phyloP scores from a whole-genome alignment of 1,140 invertebrate genomes.

The Drosophila yakuba region DNA sequence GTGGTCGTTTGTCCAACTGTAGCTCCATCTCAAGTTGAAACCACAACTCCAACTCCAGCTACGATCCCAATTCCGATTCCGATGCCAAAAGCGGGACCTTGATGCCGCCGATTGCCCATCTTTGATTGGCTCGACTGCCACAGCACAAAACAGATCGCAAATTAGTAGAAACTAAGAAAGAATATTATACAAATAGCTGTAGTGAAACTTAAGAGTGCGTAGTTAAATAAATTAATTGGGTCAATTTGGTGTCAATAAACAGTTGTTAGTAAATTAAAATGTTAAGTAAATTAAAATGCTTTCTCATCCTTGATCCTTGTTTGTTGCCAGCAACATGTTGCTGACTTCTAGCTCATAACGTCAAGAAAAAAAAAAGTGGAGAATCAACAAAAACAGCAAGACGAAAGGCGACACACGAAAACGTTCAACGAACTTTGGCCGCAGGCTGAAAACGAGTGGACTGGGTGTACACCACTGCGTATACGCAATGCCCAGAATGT shows the following conservation, averaged over 20 bases:
- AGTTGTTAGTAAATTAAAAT: background rate
- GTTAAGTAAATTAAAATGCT: background rate
- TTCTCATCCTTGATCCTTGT: background rate
- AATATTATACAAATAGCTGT: too few species aligned
- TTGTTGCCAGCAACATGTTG: conserved; percentile 35
- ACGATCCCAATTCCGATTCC: conserved; percentile 9
- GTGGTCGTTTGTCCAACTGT: conserved; percentile 35
- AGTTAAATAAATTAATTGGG: too few species aligned
- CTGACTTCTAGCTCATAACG: conserved; percentile 5
- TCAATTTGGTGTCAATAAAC: too few species aligned
- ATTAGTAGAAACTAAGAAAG: background rate
- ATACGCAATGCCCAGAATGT: conserved; percentile 62
- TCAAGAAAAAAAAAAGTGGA: conserved; percentile 21
- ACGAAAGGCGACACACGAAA: conserved; percentile 9
- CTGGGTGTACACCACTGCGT: conserved; percentile 46
- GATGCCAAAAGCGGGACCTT: background rate
- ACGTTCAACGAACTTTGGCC: conserved; percentile 67
- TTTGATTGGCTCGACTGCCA: conserved; percentile 9
- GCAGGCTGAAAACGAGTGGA: background rate
- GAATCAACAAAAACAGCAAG: background rate
- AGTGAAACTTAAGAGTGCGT: too few species aligned
- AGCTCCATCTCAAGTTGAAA: conserved; percentile 4
- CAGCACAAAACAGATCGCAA: background rate
- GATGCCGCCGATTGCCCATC: conserved; percentile 25
- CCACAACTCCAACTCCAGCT: background rate